Evolutionary conservation across 2,888 invertebrate species (phyloP), one percentile per base, ranked within the genome.

Genomic region (Rhabditophanes sp.): DNA sequence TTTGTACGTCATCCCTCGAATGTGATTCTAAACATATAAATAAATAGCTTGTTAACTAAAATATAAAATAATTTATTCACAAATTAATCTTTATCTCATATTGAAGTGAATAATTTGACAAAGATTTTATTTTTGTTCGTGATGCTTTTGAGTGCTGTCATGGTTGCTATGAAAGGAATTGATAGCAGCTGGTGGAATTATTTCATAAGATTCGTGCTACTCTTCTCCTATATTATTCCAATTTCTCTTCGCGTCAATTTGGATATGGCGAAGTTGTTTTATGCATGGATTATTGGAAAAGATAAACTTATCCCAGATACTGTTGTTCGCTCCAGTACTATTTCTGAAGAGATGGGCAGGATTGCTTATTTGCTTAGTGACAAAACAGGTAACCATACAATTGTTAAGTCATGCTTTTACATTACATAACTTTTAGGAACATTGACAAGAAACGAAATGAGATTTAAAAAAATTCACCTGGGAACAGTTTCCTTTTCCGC

Each of bases 161-260:
- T 96, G 80, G 90, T 99, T 74, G 77, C 79, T 42, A 73, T 99
- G 35, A 96, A 96, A 66, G 57, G 56, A 3, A 27, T 61, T 8
- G 61, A 60, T 35, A 33, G 41, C 7, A 43, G 51, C 14, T 60
- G 60, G 60, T 51, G 41, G 21, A 69, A 81, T 55, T 93, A 96
- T 68, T 76, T 90, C 74, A 87, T 93, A 71, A 74, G 96, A 60
- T 96, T 96, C 65, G 78, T 96, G 33, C 74, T 96, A 25, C 75
- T 96, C 12, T 96, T 96, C 71, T 96, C 96, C 0, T 99, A 96
- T 70, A 96, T 96, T 56, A 90, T 96, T 64, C 96, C 96, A 11
- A 87, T 96, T 54, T 82, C 81, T 78, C 75, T 96, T 60, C 74
- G 96, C 44, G 93, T 99, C 1, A 99, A 99, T 70, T 73, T 96